Conservation (phyloP, 1,140 invertebrate species). For the Drosophila truncata region DNA sequence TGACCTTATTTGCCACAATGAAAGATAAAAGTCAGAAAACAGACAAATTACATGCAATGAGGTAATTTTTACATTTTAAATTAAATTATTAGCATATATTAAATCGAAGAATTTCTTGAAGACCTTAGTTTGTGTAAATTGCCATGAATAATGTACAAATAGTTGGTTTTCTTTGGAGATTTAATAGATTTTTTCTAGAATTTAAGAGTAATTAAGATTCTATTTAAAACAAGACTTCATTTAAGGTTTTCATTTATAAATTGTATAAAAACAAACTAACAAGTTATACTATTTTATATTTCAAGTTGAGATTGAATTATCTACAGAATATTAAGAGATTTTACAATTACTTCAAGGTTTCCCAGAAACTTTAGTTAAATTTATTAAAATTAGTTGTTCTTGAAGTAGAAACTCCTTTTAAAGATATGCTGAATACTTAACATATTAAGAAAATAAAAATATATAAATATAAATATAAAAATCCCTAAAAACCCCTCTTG, state of each 20-base stretch:
- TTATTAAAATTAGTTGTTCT: too few species aligned
- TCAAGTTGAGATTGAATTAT: background rate
- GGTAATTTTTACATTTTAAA: background rate
- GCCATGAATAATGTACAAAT: background rate
- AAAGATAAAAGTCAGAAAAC: too few species aligned
- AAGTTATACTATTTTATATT: background rate
- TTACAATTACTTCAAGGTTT: background rate
- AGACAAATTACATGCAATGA: background rate
- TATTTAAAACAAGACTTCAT: background rate
- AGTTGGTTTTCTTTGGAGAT: background rate
- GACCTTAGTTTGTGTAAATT: background rate
- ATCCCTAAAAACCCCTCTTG: background rate
- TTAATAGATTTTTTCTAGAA: background rate
- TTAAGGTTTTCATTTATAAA: background rate
- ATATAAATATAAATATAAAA: background rate
- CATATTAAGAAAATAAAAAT: background rate
- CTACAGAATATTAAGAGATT: too few species aligned
- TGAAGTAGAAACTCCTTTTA: background rate
- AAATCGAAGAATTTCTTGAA: background rate
- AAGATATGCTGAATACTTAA: background rate
- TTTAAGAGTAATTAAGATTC: background rate
- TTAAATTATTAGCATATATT: background rate
- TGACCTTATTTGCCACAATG: background rate
- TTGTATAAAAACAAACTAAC: background rate
- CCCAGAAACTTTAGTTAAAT: background rate